These are phyloP conservation scores for Apodemia zela DNA, from an alignment of 2,888 invertebrate genomes.

Conservation along the genomic window DNA sequence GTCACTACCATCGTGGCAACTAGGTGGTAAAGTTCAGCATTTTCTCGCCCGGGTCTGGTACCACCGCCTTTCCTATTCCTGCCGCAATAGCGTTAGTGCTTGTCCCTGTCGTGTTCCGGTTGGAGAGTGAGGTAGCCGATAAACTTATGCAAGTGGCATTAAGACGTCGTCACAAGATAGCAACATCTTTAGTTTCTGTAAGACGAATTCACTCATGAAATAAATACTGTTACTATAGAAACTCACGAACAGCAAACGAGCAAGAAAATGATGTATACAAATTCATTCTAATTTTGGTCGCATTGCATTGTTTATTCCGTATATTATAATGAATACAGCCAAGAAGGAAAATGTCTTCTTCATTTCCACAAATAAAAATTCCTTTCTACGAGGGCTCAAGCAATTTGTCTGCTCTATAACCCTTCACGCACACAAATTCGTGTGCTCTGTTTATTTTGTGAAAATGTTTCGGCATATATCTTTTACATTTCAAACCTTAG, in stretches of 20 bases:
- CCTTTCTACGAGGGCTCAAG: constrained; percentile 18
- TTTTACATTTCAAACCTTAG: constrained; percentile 8
- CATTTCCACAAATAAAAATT: constrained; percentile 22
- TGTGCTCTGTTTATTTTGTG: constrained; percentile 15
- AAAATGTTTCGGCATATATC: constrained; percentile 13
- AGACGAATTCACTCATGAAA: background rate
- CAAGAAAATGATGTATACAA: background rate
- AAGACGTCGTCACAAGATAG: too few species aligned
- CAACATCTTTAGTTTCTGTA: too few species aligned
- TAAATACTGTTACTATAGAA: background rate
- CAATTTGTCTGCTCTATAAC: constrained; percentile 22
- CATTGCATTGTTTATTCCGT: constrained; percentile 14
- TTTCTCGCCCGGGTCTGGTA: too few species aligned
- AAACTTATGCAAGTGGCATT: too few species aligned
- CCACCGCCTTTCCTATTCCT: too few species aligned
- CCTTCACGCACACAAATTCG: constrained; percentile 21
- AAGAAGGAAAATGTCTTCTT: constrained; percentile 20
- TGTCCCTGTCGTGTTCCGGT: too few species aligned
- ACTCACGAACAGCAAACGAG: background rate
- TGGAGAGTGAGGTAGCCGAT: too few species aligned
- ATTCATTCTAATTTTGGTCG: constrained; percentile 8
- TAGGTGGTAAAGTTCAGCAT: too few species aligned
- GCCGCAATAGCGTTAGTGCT: too few species aligned
- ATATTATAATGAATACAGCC: constrained; percentile 18
- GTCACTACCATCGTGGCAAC: too few species aligned